These are phyloP conservation scores for Athetis lepigone DNA, from an alignment of 2,888 invertebrate species.

Conservation along the genomic window DNA sequence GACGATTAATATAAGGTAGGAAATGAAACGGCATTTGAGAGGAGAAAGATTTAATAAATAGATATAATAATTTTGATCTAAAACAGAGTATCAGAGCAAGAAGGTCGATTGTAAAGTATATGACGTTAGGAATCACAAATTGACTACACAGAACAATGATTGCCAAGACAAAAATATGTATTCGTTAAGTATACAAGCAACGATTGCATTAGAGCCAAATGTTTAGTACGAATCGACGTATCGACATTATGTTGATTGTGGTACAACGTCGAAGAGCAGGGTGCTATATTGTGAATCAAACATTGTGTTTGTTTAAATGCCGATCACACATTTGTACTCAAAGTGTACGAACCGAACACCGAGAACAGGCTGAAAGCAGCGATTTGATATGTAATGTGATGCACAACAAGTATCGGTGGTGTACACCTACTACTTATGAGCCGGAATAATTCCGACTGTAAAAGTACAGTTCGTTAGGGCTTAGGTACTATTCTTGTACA, in stretches of 20 bases:
- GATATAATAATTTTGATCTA: conserved; percentile 87
- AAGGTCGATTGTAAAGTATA: conserved; percentile 81
- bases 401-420: conserved; percentile 64
- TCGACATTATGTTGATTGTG: conserved; percentile 45
- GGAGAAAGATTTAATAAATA: conserved; percentile 91
- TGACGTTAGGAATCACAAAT: conserved; percentile 79
- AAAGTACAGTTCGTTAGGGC: conserved; percentile 47
- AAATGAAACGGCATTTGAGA: conserved; percentile 82
- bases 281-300: conserved; percentile 79
- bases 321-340: conserved; percentile 44
- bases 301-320: conserved; percentile 61
- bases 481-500: conserved; percentile 64
- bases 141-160: conserved; percentile 80
- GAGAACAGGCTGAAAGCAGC: conserved; percentile 59
- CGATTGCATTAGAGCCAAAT: conserved; percentile 69
- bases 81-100: conserved; percentile 86
- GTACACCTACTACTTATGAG: conserved; percentile 48
- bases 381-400: conserved; percentile 77
- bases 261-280: conserved; percentile 74
- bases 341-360: conserved; percentile 56
- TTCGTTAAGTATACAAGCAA: conserved; percentile 59
- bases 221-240: conserved; percentile 53
- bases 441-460: conserved; percentile 30
- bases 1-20: conserved; percentile 30
- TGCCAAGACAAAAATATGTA: conserved; percentile 70